A percentile compares a stretch with the other conserved stretches of the same genome.
These are phyloP conservation scores for Lamellibrachia luymesi DNA, from an alignment of 1,140 invertebrate species.

Conservation along the genomic window DNA sequence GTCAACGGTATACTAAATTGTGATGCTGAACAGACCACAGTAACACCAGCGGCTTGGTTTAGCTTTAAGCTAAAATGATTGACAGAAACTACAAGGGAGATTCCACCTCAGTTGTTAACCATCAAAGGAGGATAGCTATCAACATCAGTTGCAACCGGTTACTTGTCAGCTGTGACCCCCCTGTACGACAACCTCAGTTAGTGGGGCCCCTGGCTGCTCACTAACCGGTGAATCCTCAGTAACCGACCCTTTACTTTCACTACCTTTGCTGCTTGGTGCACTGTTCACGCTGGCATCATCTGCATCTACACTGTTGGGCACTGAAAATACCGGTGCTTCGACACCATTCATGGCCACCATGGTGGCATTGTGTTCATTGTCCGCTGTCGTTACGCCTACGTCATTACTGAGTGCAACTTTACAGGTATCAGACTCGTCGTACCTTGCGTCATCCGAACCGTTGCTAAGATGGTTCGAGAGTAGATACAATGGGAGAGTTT, in stretches of 20 bases:
- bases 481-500: not conserved
- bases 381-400: not conserved
- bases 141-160: not conserved
- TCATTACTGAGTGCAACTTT: not conserved
- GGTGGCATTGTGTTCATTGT: not conserved
- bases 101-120: not conserved
- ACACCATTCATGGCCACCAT: not conserved
- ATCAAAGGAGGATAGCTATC: not conserved
- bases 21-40: not conserved
- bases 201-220: not conserved
- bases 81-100: not conserved
- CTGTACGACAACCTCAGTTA: not conserved
- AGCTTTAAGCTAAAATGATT: not conserved
- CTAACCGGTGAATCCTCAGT: not conserved
- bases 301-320: not conserved
- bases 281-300: not conserved
- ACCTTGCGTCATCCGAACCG: not conserved
- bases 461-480: not conserved
- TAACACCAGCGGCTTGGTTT: not conserved
- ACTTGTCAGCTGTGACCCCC: not conserved
- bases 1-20: not conserved
- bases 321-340: not conserved
- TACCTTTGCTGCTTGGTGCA: not conserved
- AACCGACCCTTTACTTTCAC: not conserved
- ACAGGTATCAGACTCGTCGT: not conserved